These are phyloP conservation scores for Anniella stebbinsi DNA, from an alignment of 2,797 vertebrate genomes.

Conservation along the genomic window DNA sequence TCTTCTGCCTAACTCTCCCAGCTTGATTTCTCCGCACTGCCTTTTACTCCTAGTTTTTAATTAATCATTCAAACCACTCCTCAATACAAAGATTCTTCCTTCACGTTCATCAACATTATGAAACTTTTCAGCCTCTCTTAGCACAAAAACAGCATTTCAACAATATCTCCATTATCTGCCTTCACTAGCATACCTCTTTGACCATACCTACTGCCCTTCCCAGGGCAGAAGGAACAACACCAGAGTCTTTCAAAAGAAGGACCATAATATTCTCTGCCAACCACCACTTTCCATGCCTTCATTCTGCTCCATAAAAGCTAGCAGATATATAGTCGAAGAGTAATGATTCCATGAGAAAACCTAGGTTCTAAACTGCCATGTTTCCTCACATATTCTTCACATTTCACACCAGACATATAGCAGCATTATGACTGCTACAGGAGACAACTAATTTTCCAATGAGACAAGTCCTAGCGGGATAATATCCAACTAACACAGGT, in stretches of 20 bases:
- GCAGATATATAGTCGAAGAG: background rate
- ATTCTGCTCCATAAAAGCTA: background rate
- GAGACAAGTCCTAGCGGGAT: background rate
- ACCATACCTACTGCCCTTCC: background rate
- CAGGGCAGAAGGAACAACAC: no score
- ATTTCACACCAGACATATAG: background rate
- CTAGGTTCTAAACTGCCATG: background rate
- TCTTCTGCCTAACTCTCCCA: background rate
- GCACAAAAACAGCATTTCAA: background rate
- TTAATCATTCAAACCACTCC: slow-evolving; percentile 5
- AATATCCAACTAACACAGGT: background rate
- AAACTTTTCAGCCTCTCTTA: background rate
- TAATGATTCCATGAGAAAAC: background rate
- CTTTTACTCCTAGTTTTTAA: background rate
- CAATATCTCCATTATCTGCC: background rate
- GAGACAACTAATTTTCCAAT: background rate
- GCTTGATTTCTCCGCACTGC: background rate
- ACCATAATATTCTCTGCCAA: background rate
- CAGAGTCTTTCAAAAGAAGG: background rate
- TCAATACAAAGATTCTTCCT: background rate
- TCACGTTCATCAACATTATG: background rate
- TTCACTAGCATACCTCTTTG: background rate
- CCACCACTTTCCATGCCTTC: background rate
- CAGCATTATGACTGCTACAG: background rate
- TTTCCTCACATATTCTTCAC: background rate